Conservation (phyloP, 2,113 vertebrate genomes). For the Ceyx cyanopectus region DNA sequence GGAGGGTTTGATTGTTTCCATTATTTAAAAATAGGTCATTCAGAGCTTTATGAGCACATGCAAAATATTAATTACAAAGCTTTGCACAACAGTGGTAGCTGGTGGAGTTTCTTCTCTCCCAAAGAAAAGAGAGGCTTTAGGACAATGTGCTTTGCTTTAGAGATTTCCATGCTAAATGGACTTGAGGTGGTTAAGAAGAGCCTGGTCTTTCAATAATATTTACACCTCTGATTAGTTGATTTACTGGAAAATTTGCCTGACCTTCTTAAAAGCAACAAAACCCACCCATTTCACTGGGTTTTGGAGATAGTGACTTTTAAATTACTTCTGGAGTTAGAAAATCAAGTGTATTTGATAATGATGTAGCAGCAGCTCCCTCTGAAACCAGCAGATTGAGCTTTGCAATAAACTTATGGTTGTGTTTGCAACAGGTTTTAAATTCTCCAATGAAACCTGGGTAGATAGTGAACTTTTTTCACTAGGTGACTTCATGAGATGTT, state of each 20-base stretch:
- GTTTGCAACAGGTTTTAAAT: background rate
- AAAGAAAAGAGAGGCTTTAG: background rate
- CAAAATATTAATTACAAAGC: conserved; percentile 1
- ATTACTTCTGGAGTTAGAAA: background rate
- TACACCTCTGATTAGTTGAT: background rate
- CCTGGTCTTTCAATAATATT: background rate
- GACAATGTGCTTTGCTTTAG: background rate
- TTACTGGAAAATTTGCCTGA: background rate
- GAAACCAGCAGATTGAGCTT: background rate
- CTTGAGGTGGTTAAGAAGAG: background rate
- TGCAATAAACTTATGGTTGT: background rate
- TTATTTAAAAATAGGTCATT: conserved; percentile 27
- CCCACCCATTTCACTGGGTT: background rate
- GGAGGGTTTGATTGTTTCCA: background rate
- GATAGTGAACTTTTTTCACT: background rate
- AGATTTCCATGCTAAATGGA: background rate
- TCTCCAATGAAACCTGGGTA: background rate
- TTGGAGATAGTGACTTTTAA: background rate
- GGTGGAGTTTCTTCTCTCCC: background rate
- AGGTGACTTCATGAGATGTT: background rate
- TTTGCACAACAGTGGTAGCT: background rate
- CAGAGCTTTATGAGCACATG: background rate
- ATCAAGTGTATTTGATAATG: background rate
- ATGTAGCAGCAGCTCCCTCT: background rate
- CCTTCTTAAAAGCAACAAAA: background rate